These are phyloP conservation scores for Philaethria dido DNA, from an alignment of 2,888 invertebrate species.

Conservation along the genomic window DNA sequence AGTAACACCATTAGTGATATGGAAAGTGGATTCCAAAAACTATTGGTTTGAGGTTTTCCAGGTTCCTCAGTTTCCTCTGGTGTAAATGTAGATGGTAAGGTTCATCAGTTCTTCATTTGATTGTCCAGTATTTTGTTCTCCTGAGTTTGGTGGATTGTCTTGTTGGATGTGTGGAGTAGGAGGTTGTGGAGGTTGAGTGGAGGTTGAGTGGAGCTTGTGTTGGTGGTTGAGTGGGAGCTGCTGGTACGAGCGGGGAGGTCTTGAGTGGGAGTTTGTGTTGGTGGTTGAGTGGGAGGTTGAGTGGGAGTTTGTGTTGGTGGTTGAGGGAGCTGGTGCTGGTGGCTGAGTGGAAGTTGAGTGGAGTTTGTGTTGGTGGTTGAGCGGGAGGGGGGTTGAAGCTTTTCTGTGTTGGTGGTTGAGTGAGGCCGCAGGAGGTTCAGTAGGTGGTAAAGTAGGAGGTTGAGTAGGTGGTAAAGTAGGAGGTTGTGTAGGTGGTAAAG, in stretches of 20 bases:
- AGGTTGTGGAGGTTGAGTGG: constrained; percentile 1
- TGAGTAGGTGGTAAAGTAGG: not conserved
- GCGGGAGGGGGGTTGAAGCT: not conserved
- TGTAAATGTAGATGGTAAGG: not conserved
- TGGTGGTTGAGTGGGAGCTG: not conserved
- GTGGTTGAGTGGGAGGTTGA: not conserved
- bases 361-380: not conserved
- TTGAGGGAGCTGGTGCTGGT: not conserved
- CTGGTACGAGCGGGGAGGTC: constrained; percentile 8
- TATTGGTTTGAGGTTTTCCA: constrained; percentile 8
- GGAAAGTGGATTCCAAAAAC: constrained; percentile 42
- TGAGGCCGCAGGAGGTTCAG: not conserved
- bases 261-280: not conserved
- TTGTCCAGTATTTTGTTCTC: not conserved
- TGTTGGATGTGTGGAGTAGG: no score
- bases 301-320: constrained; percentile 16
- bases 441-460: constrained; percentile 3
- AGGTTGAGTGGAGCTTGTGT: not conserved
- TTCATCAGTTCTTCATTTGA: constrained; percentile 1
- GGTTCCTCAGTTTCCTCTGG: not conserved
- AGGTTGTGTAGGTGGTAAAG: not conserved
- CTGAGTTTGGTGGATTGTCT: not conserved
- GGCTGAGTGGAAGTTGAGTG: no score
- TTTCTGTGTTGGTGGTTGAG: no score
- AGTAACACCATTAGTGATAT: constrained; percentile 41